phyloP scores from a whole-genome alignment of 2,888 invertebrate genomes.

The Athetis lepigone region DNA sequence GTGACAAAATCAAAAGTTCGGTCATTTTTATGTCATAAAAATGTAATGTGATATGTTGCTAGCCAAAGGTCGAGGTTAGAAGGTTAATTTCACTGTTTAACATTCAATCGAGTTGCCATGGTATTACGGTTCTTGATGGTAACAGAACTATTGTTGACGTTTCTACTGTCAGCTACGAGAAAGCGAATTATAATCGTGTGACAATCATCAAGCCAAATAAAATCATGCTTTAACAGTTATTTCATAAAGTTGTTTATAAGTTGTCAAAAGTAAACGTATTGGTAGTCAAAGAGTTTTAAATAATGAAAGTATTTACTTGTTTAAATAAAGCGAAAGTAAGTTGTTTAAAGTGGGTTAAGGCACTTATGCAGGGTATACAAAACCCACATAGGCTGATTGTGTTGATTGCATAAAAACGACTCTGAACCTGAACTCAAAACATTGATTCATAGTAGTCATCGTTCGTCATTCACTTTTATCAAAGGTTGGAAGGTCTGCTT shows the following conservation, averaged over 20 bases:
- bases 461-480: constrained; percentile 7
- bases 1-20: constrained; percentile 34
- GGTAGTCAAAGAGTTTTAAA: constrained; percentile 49
- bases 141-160: constrained; percentile 16
- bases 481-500: background rate
- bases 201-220: constrained; percentile 4
- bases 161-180: constrained; percentile 36
- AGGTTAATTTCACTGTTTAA: constrained; percentile 35
- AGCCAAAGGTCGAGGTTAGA: constrained; percentile 45
- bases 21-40: constrained; percentile 24
- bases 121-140: constrained; percentile 6
- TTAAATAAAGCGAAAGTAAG: constrained; percentile 71
- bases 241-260: constrained; percentile 16
- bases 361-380: constrained; percentile 49
- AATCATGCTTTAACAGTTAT: constrained; percentile 4
- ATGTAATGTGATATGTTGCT: constrained; percentile 20
- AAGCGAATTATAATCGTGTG: constrained; percentile 42
- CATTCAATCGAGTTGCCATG: constrained; percentile 17
- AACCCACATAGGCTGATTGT: constrained; percentile 25
- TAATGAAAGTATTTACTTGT: constrained; percentile 73
- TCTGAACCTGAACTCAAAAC: constrained; percentile 40
- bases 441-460: constrained; percentile 17
- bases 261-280: constrained; percentile 22
- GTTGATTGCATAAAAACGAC: constrained; percentile 39
- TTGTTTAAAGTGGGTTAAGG: constrained; percentile 62